phyloP scores from a whole-genome alignment of 2,113 vertebrate species.

The Paedocypris sp. region DNA sequence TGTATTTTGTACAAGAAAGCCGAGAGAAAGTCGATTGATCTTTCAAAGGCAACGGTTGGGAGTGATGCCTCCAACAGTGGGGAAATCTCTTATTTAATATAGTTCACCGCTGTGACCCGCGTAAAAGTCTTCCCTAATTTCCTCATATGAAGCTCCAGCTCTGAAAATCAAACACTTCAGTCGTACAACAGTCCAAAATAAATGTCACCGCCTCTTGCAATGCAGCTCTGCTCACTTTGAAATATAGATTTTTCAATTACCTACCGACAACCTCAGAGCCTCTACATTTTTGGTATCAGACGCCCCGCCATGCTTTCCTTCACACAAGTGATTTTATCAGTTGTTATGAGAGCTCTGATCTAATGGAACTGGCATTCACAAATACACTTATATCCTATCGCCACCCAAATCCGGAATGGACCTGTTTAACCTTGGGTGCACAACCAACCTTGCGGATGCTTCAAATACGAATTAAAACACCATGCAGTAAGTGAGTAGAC shows the following conservation, averaged over 20 bases:
- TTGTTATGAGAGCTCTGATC: not conserved
- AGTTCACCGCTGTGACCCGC: not conserved
- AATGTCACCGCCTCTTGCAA: constrained; percentile 22
- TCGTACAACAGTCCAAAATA: constrained; percentile 9
- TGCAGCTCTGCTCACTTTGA: constrained; percentile 23
- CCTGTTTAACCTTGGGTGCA: no score
- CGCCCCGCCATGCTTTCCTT: not conserved
- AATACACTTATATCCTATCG: not conserved
- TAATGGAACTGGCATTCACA: not conserved
- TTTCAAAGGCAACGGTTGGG: not conserved
- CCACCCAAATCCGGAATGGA: no score
- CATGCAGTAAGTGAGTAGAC: no score
- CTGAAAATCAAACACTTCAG: not conserved
- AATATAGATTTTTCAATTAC: constrained; percentile 34
- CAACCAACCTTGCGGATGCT: no score
- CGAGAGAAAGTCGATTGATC: no score
- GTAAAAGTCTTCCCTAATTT: not conserved
- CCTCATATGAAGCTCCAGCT: not conserved
- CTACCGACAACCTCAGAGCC: constrained; percentile 14
- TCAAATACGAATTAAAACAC: no score
- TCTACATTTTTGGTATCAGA: constrained; percentile 32
- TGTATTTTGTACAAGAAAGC: no score
- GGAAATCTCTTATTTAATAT: not conserved
- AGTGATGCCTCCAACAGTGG: not conserved
- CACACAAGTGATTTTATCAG: not conserved